phyloP scores from a whole-genome alignment of 2,888 invertebrate species.

The Leucoptera coffeella region DNA sequence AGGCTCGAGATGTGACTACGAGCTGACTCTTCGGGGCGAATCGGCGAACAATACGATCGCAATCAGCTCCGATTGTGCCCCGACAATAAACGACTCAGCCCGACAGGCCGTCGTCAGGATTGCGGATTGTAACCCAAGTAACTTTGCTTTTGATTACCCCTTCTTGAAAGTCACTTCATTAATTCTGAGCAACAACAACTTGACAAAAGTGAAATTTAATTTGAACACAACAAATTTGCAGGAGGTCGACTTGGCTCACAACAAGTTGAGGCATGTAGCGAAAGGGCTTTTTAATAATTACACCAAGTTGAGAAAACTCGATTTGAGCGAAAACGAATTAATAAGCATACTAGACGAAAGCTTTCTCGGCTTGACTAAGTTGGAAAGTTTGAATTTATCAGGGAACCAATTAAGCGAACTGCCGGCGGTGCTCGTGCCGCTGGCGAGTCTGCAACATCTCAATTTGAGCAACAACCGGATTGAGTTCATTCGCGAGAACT shows the following conservation, averaged over 20 bases:
- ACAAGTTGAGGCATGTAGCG: constrained; percentile 45
- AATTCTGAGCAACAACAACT: constrained; percentile 22
- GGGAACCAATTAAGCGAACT: constrained; percentile 57
- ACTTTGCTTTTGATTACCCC: constrained; percentile 19
- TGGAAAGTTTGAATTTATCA: constrained; percentile 66
- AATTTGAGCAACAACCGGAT: constrained; percentile 65
- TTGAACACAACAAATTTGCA: constrained; percentile 30
- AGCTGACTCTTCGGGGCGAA: too few relatives aligned
- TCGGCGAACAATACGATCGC: too few relatives aligned
- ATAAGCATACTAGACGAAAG: constrained; percentile 45
- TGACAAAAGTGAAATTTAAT: constrained; percentile 20
- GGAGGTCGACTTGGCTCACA: constrained; percentile 56
- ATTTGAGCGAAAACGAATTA: constrained; percentile 64
- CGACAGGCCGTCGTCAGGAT: too few relatives aligned
- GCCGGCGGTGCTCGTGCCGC: constrained; percentile 51
- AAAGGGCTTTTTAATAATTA: constrained; percentile 52
- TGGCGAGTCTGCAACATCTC: constrained; percentile 59
- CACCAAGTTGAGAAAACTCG: constrained; percentile 54
- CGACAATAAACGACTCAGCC: too few relatives aligned
- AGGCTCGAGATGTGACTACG: too few relatives aligned
- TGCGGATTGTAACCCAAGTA: constrained; percentile 24
- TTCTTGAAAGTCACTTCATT: constrained; percentile 22
- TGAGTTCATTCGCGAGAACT: constrained; percentile 56
- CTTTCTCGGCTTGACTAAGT: constrained; percentile 54
- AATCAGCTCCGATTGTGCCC: background rate